These are phyloP conservation scores for Ia io DNA, from an alignment of 2,113 vertebrate genomes.

Conservation along the genomic window DNA sequence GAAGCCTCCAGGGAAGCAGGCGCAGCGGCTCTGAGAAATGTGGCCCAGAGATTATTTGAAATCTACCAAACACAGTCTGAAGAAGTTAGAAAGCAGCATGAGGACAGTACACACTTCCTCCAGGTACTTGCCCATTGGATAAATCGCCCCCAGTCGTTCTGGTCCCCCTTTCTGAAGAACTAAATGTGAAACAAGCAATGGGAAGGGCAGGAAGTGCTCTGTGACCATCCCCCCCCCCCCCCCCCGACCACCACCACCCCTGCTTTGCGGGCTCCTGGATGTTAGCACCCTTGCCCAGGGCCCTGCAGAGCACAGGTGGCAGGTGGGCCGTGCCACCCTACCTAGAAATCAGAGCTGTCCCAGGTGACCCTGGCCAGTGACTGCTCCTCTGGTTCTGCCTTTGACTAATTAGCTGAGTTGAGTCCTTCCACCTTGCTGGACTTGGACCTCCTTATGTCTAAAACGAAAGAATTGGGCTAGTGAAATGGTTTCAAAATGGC, in stretches of 20 bases:
- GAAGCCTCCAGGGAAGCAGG: conserved; percentile 82
- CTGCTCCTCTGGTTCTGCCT: background rate
- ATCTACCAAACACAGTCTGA: conserved; percentile 70
- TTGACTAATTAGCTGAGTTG: background rate
- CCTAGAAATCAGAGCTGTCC: background rate
- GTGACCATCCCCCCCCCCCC: accelerated
- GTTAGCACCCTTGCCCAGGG: background rate
- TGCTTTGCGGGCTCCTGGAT: background rate
- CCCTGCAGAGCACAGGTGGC: too few relatives aligned
- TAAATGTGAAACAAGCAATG: background rate
- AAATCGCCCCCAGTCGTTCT: accelerated
- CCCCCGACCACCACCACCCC: accelerated
- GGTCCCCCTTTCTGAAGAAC: background rate
- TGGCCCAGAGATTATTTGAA: conserved; percentile 73
- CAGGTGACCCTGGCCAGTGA: too few relatives aligned
- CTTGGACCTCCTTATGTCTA: background rate
- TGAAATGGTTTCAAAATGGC: background rate
- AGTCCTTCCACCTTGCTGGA: background rate
- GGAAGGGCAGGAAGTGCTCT: background rate
- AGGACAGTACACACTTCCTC: conserved; percentile 55
- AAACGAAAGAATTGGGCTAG: background rate
- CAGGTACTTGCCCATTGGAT: conserved; percentile 65
- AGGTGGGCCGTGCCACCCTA: background rate
- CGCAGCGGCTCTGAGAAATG: conserved; percentile 63
- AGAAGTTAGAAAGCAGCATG: conserved; percentile 58